Evolutionary conservation across 2,888 invertebrate species (phyloP).

Genomic region (Drosophila borborema): DNA sequence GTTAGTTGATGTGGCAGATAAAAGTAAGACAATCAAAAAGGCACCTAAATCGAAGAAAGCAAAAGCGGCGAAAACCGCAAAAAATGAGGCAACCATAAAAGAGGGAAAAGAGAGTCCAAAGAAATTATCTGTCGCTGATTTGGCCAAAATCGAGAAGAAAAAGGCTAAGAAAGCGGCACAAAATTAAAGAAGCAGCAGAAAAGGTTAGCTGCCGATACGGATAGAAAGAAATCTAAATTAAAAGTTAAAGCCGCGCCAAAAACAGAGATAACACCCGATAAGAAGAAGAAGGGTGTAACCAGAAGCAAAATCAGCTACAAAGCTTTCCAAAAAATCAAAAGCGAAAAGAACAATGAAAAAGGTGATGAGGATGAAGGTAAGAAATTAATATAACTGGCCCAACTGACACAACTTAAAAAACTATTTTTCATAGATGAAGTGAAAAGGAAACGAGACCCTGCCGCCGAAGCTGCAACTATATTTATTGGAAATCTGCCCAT

Average conservation of each 20-base stretch:
- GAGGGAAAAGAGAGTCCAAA: conserved; percentile 38
- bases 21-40: conserved; percentile 51
- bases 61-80: conserved; percentile 11
- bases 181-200: conserved; percentile 62
- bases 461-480: conserved; percentile 74
- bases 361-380: conserved; percentile 52
- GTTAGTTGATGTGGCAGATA: conserved; percentile 29
- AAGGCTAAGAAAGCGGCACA: conserved; percentile 75
- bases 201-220: conserved; percentile 26
- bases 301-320: conserved; percentile 17
- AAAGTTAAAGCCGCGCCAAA: background rate
- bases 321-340: conserved; percentile 26
- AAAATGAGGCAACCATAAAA: conserved; percentile 6
- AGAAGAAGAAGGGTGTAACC: conserved; percentile 15
- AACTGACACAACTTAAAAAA: background rate
- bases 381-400: too few relatives aligned
- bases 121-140: conserved; percentile 39
- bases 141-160: conserved; percentile 73
- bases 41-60: conserved; percentile 37
- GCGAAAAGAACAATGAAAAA: conserved; percentile 31
- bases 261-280: background rate
- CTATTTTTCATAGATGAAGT: conserved; percentile 36
- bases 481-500: conserved; percentile 84
- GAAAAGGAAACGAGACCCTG: conserved; percentile 56
- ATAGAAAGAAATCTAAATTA: background rate